Evolutionary conservation across 1,140 invertebrate species (phyloP).

Genomic region (Micrasema longulum): DNA sequence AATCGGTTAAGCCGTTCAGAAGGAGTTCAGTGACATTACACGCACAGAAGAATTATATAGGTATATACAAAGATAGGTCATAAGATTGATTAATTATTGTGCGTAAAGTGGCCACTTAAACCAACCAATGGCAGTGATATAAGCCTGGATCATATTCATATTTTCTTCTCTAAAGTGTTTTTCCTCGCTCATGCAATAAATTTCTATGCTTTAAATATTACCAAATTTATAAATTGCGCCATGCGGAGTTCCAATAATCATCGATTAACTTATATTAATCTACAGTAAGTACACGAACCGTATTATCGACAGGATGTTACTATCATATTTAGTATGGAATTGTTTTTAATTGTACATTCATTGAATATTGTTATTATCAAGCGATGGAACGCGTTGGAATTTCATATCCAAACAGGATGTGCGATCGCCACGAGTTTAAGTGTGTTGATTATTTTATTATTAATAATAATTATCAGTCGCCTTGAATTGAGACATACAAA

Average conservation of each 20-base stretch:
- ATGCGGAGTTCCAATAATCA: not conserved
- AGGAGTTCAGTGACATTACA: no score
- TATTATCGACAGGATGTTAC: slow-evolving; percentile 4
- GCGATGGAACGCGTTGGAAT: slow-evolving; percentile 17
- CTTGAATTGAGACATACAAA: no score
- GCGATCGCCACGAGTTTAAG: not conserved
- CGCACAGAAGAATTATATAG: no score
- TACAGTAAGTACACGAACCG: not conserved
- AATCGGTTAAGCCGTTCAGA: no score
- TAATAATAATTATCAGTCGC: no score
- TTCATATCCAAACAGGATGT: slow-evolving; percentile 31
- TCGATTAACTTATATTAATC: not conserved
- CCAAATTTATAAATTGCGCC: not conserved
- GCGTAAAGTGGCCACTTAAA: no score
- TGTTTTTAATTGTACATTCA: slow-evolving; percentile 28
- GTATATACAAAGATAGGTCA: no score
- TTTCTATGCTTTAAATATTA: not conserved
- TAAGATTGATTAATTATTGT: no score
- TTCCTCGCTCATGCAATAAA: not conserved
- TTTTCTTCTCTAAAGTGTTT: no score
- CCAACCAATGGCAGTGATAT: no score
- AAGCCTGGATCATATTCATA: no score
- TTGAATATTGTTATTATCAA: slow-evolving; percentile 25
- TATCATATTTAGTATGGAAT: slow-evolving; percentile 17
- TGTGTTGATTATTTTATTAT: slow-evolving; percentile 22